These are phyloP conservation scores for Pseudopleuronectes americanus DNA, from an alignment of 2,797 vertebrate species.

Conservation along the genomic window DNA sequence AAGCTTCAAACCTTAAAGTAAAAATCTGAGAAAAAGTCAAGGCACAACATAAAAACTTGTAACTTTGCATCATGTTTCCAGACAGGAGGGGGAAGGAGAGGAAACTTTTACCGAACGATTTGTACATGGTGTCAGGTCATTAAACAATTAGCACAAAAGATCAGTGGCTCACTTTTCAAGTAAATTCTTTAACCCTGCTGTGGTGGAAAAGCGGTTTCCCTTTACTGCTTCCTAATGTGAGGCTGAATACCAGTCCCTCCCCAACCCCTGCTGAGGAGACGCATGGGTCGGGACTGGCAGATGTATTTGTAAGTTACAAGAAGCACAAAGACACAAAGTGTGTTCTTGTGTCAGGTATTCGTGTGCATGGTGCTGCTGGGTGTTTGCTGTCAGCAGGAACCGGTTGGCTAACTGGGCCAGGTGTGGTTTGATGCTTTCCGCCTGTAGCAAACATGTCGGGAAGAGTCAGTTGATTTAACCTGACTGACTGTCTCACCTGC, in stretches of 20 bases:
- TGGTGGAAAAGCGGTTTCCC: constrained; percentile 39
- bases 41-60: neutral
- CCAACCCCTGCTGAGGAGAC: constrained; percentile 1
- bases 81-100: neutral
- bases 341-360: constrained; percentile 20
- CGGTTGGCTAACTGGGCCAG: constrained; percentile 50
- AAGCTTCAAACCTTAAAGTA: neutral
- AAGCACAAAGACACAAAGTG: constrained; percentile 11
- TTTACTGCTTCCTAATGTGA: constrained; percentile 27
- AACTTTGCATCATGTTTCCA: constrained; percentile 10
- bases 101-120: constrained; percentile 13
- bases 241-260: constrained; percentile 15
- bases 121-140: constrained; percentile 36
- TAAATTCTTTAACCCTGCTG: constrained; percentile 45
- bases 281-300: constrained; percentile 9
- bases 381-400: constrained; percentile 59
- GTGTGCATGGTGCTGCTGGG: constrained; percentile 28
- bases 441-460: constrained; percentile 41
- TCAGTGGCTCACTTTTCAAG: constrained; percentile 46
- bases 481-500: constrained; percentile 35
- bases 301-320: neutral
- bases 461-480: constrained; percentile 19
- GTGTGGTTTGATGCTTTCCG: constrained; percentile 51
- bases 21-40: neutral
- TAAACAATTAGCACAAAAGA: constrained; percentile 42